These are phyloP conservation scores for Urocyon cinereoargenteus DNA, from an alignment of 2,797 vertebrate genomes.

Conservation along the genomic window DNA sequence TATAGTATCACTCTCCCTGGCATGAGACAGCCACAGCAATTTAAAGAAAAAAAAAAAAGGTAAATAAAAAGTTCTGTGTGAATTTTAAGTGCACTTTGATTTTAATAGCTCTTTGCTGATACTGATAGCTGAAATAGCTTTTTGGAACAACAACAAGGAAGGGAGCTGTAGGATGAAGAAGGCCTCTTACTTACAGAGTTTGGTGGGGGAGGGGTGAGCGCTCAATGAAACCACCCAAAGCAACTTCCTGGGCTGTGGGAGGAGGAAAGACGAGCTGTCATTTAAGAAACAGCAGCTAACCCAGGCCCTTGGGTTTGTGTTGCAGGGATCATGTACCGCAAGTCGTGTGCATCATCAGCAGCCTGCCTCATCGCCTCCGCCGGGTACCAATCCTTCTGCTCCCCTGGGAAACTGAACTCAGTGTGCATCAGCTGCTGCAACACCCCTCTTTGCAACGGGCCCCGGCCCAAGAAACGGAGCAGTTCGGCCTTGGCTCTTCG, in stretches of 20 bases:
- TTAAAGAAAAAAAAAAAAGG: background rate
- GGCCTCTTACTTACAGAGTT: background rate
- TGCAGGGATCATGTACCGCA: slow-evolving; percentile 96
- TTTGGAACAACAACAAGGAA: too few species aligned
- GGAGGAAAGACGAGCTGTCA: background rate
- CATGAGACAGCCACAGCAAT: background rate
- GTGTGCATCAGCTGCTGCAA: slow-evolving; percentile 99
- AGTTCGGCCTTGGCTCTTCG: slow-evolving; percentile 76
- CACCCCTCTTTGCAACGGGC: slow-evolving; percentile 97
- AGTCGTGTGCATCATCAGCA: slow-evolving; percentile 96
- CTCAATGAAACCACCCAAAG: background rate
- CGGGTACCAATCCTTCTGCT: slow-evolving; percentile 99
- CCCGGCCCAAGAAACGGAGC: slow-evolving; percentile 92
- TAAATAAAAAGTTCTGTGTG: background rate
- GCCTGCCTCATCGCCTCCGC: slow-evolving; percentile 98
- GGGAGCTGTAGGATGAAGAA: background rate
- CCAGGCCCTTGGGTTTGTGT: slow-evolving; percentile 81
- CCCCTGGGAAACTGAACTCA: slow-evolving; percentile 95
- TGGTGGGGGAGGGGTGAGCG: background rate
- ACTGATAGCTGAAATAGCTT: too few species aligned
- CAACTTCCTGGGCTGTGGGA: background rate
- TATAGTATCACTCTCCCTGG: background rate
- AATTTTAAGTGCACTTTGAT: background rate
- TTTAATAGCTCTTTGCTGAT: slow-evolving; percentile 35
- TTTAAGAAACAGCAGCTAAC: background rate